Base-by-base conservation (phyloP, 92 coral and sea anemone species). In the Blastomussa wellsi region DNA sequence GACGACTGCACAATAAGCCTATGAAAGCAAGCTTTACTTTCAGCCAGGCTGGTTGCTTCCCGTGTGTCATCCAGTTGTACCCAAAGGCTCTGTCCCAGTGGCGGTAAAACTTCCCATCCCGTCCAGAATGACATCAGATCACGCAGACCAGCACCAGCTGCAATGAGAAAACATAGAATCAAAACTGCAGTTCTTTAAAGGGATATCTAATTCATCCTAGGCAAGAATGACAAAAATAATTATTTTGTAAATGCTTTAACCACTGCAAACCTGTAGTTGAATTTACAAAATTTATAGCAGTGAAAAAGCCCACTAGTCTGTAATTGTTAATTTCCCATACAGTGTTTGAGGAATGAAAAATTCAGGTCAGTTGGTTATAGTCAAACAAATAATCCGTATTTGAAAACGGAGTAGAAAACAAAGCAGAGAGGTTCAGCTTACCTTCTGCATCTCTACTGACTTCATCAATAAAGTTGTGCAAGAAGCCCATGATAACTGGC, bases 381-480 rank as follows among this genome's bases (percentile, higher is more conserved):
- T 70, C 74, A 70, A 48, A 48, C 28, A 71, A 74, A 42, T 11
- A 74, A 42, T 31, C n/a, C 57, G 79, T 74, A 74, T 10, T 74
- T 36, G 59, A 48, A 75, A 38, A 47, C n/a, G 64, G 31, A 47
- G 48, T n/a, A 57, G 73, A 24, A 62, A 39, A 57, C 57, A 68
- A 64, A 81, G 29, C 62, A 13, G 62, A 69, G 79, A 60, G 49
- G 29, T 35, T 35, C 76, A 71, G 49, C 79, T 75, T 75, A 75
- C 65, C 88, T 84, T 84, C 82, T 76, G 74, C 74, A 15, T 84
- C 60, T 55, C 79, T 60, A 57, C 80, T 53, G 20, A 76, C 64
- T 74, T 84, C 88, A 84, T 84, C 76, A 37, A 84, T 77, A 52
- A 79, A 85, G 64, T 29, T 55, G 24, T 77, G 59, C 89, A 85